Conservation (phyloP, 2,113 vertebrate species). For the Aramus guarauna region DNA sequence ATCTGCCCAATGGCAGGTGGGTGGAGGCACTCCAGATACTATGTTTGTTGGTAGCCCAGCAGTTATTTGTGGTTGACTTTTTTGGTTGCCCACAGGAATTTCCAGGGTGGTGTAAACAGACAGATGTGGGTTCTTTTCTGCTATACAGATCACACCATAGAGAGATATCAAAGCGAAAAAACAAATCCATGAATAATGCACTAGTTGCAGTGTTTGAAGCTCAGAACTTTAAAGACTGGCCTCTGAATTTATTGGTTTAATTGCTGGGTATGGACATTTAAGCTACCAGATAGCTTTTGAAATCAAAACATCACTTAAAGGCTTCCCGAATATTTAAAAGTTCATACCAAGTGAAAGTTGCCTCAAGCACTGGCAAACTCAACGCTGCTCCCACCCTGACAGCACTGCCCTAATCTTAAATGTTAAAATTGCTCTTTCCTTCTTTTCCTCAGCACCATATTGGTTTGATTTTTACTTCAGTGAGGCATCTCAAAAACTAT, state of each 20-base stretch:
- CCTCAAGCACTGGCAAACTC: not conserved
- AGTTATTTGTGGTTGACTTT: constrained; percentile 46
- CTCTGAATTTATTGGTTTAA: constrained; percentile 28
- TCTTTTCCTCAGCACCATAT: not conserved
- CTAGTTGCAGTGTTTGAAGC: not conserved
- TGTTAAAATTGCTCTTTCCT: not conserved
- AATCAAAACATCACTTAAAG: not conserved
- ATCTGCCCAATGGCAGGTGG: constrained; percentile 33
- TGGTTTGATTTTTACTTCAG: not conserved
- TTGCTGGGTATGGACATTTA: not conserved
- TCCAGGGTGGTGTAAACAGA: constrained; percentile 57
- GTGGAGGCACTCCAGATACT: constrained; percentile 26
- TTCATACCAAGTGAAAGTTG: not conserved
- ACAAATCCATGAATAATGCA: constrained; percentile 45
- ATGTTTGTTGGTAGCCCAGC: constrained; percentile 33
- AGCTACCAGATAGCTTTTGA: not conserved
- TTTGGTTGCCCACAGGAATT: constrained; percentile 57
- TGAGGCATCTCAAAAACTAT: not conserved
- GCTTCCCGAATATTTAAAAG: not conserved
- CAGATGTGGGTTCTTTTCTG: constrained; percentile 40
- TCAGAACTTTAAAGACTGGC: constrained; percentile 25
- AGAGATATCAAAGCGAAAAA: constrained; percentile 38
- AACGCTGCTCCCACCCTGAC: not conserved
- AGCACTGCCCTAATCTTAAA: not conserved
- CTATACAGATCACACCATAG: constrained; percentile 43